Percentiles rank a stretch among this genome's conserved stretches.
Conservation (phyloP, 2,797 vertebrate species). For the Myiotriccus ornatus region DNA sequence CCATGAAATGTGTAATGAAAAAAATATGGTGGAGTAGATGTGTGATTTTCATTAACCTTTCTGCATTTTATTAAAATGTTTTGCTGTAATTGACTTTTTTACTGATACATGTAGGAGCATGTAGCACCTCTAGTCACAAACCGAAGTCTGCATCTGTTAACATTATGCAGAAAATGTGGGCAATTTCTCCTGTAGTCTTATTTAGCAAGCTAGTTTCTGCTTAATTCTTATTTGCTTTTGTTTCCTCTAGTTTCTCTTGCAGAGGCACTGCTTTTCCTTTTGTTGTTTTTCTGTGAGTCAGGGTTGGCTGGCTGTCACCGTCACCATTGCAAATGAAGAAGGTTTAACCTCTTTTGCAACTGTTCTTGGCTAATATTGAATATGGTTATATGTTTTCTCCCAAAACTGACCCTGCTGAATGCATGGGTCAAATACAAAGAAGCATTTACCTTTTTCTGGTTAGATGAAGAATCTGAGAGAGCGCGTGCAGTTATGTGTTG, state of each 20-base stretch:
- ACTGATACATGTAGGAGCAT: too few species aligned
- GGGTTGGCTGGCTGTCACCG: background rate
- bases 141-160: background rate
- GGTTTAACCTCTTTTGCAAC: background rate
- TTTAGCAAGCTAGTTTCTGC: background rate
- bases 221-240: background rate
- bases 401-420: background rate
- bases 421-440: background rate
- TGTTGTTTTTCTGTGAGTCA: background rate
- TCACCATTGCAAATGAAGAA: background rate
- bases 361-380: background rate
- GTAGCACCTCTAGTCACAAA: background rate
- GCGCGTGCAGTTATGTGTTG: background rate
- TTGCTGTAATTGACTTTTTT: background rate
- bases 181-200: background rate
- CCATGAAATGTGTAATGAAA: background rate
- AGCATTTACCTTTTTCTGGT: background rate
- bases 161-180: rapidly evolving
- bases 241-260: background rate
- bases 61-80: background rate
- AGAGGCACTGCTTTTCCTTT: background rate
- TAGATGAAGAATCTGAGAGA: background rate
- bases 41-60: background rate
- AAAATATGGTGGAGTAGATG: rapidly evolving
- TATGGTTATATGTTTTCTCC: background rate